Evolutionary conservation across 2,888 invertebrate genomes (phyloP), one percentile per base, ranked within the genome.

Genomic region (Epiblema foenella): DNA sequence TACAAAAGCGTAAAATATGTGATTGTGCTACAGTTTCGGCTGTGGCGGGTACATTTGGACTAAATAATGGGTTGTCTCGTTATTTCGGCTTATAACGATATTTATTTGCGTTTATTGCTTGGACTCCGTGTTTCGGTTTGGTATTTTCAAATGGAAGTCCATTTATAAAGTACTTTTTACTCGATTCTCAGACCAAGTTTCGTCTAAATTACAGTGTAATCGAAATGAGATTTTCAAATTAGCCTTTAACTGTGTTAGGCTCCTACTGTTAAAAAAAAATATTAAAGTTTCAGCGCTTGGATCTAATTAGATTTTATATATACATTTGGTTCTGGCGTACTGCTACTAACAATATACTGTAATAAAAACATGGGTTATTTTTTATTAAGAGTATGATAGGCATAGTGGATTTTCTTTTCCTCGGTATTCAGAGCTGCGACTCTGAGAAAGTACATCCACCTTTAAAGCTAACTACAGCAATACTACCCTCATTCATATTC

Each of bases 1-100:
- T 90, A 88, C 90, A 87, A 90, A 91, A 89, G 89, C 85, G 87
- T 91, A 91, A 92, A 87, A 89, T 93, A 92, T 92, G 91, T 89
- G 89, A 89, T 82, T 89, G 84, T 90, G 91, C 80, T 92, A 90
- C 89, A 90, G 89, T 90, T 91, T 89, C 86, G 80, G 82, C 81
- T 79, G 76, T 77, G 77, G 79, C 77, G 79, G 83, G 83, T 80
- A 77, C 78, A 82, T 83, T 86, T 88, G 82, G 82, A 81, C 81
- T 89, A 91, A 92, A 89, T 91, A 87, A 90, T 80, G 85, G 85
- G 82, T 82, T 84, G 89, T 84, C 90, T 87, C 89, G 86, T 91
- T 87, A 90, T 87, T 92, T 91, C 77, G 82, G 89, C 89, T 91
- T 88, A 87, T 81, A 86, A 87, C 84, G 88, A 90, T 89, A 89